These are phyloP conservation scores for Plebejus melissa DNA, from an alignment of 2,888 invertebrate species.

Conservation along the genomic window DNA sequence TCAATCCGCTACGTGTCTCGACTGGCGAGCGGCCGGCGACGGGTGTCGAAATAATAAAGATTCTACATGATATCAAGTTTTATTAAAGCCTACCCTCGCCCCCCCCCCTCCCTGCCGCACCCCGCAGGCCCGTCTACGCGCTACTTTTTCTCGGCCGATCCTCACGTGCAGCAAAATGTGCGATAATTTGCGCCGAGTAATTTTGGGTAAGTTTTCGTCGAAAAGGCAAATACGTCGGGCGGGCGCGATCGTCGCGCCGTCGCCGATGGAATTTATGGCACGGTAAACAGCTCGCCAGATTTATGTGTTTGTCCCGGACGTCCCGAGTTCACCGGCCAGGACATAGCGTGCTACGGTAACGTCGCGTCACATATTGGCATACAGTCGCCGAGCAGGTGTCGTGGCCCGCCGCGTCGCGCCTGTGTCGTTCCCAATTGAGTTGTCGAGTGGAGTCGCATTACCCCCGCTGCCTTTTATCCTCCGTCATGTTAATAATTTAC, in stretches of 20 bases:
- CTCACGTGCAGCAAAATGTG: background rate
- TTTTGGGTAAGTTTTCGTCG: background rate
- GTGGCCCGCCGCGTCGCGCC: background rate
- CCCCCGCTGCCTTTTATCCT: background rate
- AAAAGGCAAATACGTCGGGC: background rate
- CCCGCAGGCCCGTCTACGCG: background rate
- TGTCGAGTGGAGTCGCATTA: background rate
- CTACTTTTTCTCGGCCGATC: background rate
- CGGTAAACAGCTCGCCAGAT: constrained; percentile 6
- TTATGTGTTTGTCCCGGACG: constrained; percentile 1
- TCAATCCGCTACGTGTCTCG: constrained; percentile 16
- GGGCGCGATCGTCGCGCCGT: background rate
- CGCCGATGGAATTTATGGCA: constrained; percentile 7
- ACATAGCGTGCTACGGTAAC: background rate
- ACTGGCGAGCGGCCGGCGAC: constrained; percentile 18
- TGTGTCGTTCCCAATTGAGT: background rate
- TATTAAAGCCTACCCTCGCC: constrained; percentile 9
- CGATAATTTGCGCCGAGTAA: background rate
- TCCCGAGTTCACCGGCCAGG: background rate
- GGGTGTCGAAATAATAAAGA: constrained; percentile 26
- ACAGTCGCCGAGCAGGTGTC: background rate
- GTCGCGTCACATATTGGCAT: background rate
- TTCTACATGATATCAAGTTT: constrained; percentile 21
- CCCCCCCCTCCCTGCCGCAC: background rate
- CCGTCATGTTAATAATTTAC: background rate